Percentiles rank a stretch among this genome's conserved stretches.
phyloP scores from a whole-genome alignment of 2,113 vertebrate species.

The Caranx ignobilis region DNA sequence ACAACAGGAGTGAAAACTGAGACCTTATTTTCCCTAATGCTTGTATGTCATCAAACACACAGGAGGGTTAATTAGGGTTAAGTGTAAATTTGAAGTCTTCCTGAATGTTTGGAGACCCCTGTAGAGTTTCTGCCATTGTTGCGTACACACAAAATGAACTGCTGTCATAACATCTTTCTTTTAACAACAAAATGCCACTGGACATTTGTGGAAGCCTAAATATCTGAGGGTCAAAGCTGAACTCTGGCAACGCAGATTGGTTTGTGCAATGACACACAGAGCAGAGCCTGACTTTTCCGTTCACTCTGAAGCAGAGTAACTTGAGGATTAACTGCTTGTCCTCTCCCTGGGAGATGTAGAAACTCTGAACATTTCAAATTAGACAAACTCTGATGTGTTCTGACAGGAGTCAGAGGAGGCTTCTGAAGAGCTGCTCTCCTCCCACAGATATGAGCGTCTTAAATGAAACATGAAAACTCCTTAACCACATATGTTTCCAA shows the following conservation, averaged over 20 bases:
- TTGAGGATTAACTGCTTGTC: conserved; percentile 7
- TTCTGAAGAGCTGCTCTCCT: neutral
- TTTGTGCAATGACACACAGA: neutral
- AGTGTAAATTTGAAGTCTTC: no score
- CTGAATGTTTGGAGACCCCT: no score
- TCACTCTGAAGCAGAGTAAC: neutral
- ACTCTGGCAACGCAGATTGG: neutral
- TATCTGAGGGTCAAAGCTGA: neutral
- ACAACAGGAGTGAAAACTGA: no score
- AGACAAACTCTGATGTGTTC: neutral
- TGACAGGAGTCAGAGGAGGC: conserved; percentile 34
- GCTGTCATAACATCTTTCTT: no score
- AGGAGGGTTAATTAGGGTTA: no score
- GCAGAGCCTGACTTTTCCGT: neutral
- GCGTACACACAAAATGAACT: no score
- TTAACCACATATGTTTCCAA: conserved; percentile 7
- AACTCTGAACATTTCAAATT: neutral
- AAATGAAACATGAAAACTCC: conserved; percentile 21
- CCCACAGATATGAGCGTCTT: conserved; percentile 1
- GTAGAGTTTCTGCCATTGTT: neutral
- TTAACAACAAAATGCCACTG: neutral
- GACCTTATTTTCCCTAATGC: no score
- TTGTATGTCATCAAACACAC: no score
- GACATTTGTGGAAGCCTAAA: neutral
- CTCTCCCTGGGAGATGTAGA: neutral